A percentile compares a stretch with the other conserved stretches of the same genome.
phyloP scores from a whole-genome alignment of 2,888 invertebrate species.

The Venusia cambrica region DNA sequence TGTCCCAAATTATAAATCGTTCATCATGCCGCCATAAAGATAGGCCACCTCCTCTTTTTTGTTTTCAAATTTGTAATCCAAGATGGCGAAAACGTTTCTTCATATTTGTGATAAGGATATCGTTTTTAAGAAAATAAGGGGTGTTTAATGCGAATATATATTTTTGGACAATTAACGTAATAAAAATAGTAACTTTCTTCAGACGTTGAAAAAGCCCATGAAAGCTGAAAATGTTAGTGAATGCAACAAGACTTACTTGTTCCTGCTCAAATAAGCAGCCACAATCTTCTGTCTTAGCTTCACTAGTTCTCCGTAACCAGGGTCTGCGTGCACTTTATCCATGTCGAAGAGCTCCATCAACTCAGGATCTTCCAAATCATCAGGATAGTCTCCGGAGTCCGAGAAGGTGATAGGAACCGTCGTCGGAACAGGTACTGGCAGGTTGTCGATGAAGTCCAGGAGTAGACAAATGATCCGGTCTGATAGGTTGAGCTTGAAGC shows the following conservation, averaged over 20 bases:
- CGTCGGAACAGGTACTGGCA: slow-evolving; percentile 69
- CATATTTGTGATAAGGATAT: no score
- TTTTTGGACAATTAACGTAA: no score
- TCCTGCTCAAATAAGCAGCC: slow-evolving; percentile 63
- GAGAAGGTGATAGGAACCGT: slow-evolving; percentile 70
- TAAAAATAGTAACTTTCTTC: no score
- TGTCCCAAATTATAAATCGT: no score
- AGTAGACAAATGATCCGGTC: slow-evolving; percentile 85
- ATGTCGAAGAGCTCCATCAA: slow-evolving; percentile 43
- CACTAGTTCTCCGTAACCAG: slow-evolving; percentile 61
- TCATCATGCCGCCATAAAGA: no score
- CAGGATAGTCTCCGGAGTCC: slow-evolving; percentile 67
- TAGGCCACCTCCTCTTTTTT: no score
- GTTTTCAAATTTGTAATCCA: no score
- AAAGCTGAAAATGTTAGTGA: no score
- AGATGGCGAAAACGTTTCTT: no score
- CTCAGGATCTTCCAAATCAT: slow-evolving; percentile 55
- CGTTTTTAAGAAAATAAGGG: no score
- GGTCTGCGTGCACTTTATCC: slow-evolving; percentile 61
- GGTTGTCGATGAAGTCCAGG: slow-evolving; percentile 81
- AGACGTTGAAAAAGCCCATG: no score
- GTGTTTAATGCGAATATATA: no score
- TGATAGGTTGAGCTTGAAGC: slow-evolving; percentile 87
- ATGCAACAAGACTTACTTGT: slow-evolving; percentile 48
- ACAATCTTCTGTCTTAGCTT: slow-evolving; percentile 67